Evolutionary conservation across 2,797 vertebrate species (phyloP), one percentile per base, ranked within the genome.

Genomic region (Cossypha niveicapilla): DNA sequence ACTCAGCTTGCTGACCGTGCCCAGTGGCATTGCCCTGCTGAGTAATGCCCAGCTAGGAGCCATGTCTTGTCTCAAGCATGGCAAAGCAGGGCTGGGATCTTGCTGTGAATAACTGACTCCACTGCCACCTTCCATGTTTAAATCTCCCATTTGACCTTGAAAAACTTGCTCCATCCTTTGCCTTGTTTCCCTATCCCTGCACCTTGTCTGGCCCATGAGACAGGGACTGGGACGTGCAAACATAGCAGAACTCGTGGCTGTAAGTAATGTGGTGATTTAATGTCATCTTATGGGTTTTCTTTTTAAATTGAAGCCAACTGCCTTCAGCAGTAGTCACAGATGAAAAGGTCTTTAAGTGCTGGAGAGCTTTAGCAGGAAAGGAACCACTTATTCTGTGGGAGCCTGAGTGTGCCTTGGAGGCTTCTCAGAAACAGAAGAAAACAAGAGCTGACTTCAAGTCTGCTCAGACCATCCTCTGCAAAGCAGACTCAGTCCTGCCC

Each of bases 301-400:
- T 79, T 71, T 48, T 44, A 41, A 58, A 56, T 47, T 11, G 34
- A 70, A 73, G 35, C 35, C 41, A 89, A 18, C 6, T 92, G 23
- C 37, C 63, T 82, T 82, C 63, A 85, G 85, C 68, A 70, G 34
- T 2, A 1, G 44, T 75, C 0, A 1, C 28, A 54, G 47, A 58
- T 79, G 60, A 87, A 94, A 79, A 92, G 72, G 47, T 32, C 42
- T 74, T 61, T 72, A 57, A 32, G 77, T 70, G 47, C 37, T 16
- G 9, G 7, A 54, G 25, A 94, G 54, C 34, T 94, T 83, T 54
- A 61, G 30, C 32, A 68, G 35, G 57, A 63, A n/a, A 88, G 27
- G 30, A 76, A 7, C 18, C n/a, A 13, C 16, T 83, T 91, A 58
- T 7, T 92, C 68, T 67, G 5, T 1, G 0, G 44, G 35, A 91